Evolutionary conservation across 2,888 invertebrate species (phyloP).

Genomic region (Pegoplata infirma): DNA sequence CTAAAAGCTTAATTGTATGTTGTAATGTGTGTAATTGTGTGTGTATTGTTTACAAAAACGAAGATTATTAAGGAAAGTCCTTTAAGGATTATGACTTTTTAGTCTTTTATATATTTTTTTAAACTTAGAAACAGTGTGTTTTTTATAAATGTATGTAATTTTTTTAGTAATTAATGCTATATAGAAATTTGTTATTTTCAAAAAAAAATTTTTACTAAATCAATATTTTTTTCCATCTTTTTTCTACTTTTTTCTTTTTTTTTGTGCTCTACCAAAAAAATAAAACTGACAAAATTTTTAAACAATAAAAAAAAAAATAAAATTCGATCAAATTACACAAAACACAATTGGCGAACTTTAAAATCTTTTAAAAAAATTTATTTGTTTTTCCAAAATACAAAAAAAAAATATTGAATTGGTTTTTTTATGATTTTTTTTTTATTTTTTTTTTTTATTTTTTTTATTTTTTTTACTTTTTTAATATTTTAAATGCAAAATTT

Average conservation of each 20-base stretch:
- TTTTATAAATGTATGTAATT: conserved; percentile 39
- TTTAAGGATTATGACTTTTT: too few relatives aligned
- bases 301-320: conserved; percentile 19
- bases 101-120: conserved; percentile 12
- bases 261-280: conserved; percentile 62
- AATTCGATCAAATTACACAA: conserved; percentile 54
- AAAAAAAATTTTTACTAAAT: conserved; percentile 63
- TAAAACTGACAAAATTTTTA: conserved; percentile 57
- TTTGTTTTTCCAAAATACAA: conserved; percentile 30
- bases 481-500: conserved; percentile 56
- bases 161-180: conserved; percentile 53
- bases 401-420: conserved; percentile 49
- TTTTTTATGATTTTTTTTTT: conserved; percentile 22
- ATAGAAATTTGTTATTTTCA: conserved; percentile 40
- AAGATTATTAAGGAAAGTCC: too few relatives aligned
- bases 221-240: conserved; percentile 64
- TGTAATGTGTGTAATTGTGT: conserved; percentile 34
- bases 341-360: conserved; percentile 62
- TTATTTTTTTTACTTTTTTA: conserved; percentile 30
- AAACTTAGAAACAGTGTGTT: conserved; percentile 73
- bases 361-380: conserved; percentile 30
- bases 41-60: background rate
- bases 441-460: conserved; percentile 29
- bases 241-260: conserved; percentile 63
- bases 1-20: conserved; percentile 42